Base-by-base conservation (phyloP, 2,797 vertebrate genomes). In the Avahi laniger region DNA sequence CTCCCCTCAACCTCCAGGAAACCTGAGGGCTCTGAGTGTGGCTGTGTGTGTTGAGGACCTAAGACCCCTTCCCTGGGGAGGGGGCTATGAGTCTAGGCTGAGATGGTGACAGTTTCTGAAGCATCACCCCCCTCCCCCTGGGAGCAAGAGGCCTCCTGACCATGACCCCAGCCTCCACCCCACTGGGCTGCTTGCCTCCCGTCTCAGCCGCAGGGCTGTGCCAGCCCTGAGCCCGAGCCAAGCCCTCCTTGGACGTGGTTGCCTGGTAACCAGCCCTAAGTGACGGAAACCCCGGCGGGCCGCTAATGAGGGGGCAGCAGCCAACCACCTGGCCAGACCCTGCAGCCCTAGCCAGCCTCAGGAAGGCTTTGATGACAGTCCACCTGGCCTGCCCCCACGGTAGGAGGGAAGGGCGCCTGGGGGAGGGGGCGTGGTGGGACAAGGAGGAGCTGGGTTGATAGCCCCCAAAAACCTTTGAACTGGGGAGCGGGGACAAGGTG, bases 261-360 rank as follows among this genome's bases (percentile, higher is more conserved):
- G 95, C 96, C 92, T 89, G 78, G 96, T 88, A 96, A 97, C 97
- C 85, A 75, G 91, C 69, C 95, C 96, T 93, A 93, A 89, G 96
- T 94, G 95, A 95, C 33, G 22, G 97, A 97, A 96, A 96, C 75
- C 95, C 54, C 90, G 95, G 90, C 30, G 3, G 89, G 90, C 93
- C n/a, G 33, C 88, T 93, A 93, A 93, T 33, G 43, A 97, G 93
- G 93, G 91, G 92, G 61, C 78, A 95, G 72, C 10, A 57, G 28
- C 91, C 89, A 96, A 69, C 54, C 26, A 78, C 95, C 89, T 75
- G 65, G 93, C 81, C 94, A 93, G 92, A 91, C 43, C 54, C 85
- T 76, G 67, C 91, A 0, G 20, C 72, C 87, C 54, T 65, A 52
- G 61, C 54, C 7, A 0, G 94, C 63, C 93, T 73, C 46, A 73